A percentile compares a stretch with the other conserved stretches of the same genome.
phyloP scores from a whole-genome alignment of 2,888 invertebrate genomes.

The Sussaba pulchella region DNA sequence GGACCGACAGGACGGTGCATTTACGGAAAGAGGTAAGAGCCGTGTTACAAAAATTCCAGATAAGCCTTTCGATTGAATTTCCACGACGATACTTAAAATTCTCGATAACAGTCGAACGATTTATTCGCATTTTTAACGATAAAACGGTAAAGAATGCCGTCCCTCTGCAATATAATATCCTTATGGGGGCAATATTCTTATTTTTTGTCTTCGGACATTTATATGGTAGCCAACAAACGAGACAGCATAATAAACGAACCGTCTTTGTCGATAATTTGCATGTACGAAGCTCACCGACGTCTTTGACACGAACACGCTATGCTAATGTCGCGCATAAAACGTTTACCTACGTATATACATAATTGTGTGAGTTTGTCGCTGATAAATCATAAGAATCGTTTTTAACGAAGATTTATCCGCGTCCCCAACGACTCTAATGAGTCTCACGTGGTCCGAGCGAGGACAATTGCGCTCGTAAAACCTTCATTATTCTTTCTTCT shows the following conservation, averaged over 20 bases:
- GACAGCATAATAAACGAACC: conserved; percentile 4
- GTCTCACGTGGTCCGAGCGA: not conserved
- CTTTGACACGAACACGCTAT: conserved; percentile 2
- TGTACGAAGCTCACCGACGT: conserved; percentile 1
- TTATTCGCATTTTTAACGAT: not conserved
- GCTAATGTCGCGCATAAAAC: conserved; percentile 1
- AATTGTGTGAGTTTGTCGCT: conserved; percentile 11
- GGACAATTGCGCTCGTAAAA: conserved; percentile 19
- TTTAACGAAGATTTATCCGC: conserved; percentile 50
- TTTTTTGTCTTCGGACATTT: conserved; percentile 8
- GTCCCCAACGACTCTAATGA: conserved; percentile 45
- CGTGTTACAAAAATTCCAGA: not conserved
- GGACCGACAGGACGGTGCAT: conserved; percentile 96
- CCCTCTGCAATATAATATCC: conserved; percentile 20
- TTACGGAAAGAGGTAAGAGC: conserved; percentile 93
- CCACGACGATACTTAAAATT: not conserved
- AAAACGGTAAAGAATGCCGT: not conserved
- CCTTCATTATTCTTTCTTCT: conserved; percentile 22
- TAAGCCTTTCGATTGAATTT: not conserved
- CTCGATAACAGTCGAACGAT: not conserved
- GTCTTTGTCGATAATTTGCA: conserved; percentile 16
- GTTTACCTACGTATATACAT: conserved; percentile 5
- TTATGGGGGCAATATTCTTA: conserved; percentile 20
- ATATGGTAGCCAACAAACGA: conserved; percentile 18
- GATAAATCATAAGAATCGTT: conserved; percentile 57